Base-by-base conservation (phyloP, 2,797 vertebrate species). In the Varecia variegata region DNA sequence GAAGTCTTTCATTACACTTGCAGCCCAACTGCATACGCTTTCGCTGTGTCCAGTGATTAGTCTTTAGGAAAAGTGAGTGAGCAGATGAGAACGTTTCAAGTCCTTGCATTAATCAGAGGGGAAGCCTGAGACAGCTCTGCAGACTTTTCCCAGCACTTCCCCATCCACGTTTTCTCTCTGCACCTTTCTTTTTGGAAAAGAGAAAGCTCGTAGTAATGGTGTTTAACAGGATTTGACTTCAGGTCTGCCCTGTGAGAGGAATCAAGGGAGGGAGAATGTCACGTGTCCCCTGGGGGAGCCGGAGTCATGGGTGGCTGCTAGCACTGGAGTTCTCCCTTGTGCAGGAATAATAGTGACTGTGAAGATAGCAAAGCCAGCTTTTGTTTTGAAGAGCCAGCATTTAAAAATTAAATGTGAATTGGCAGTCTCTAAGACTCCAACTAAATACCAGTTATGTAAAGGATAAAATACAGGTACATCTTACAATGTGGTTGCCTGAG, bases 331-430 rank as follows among this genome's bases (percentile, higher is more conserved):
- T 97, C 98, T 98, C 88, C 94, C 74, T 96, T 30, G 73, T 0
- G 7, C 94, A 96, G 98, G 98, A 98, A 96, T 94, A 93, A 94
- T 96, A 96, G 96, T 95, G 97, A 96, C 97, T 65, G 70, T 94
- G 97, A 96, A 68, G 85, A 86, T 93, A 96, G 85, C 97, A 95
- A 84, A 40, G 85, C 45, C 95, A 94, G 23, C 14, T 76, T 76
- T 70, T 52, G n/a, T 96, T 76, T 90, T 90, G 83, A 96, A 91
- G 96, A 74, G 87, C 74, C 93, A 68, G 73, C 94, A 38, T 71
- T 93, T 90, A 79, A 90, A 80, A 93, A 90, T 95, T 77, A 71
- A 68, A 80, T 45, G 38, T 1, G 3, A 93, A 60, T 88, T 95
- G 38, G 32, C 67, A n/a, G 17, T 25, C 93, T 27, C 93, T 93